Conservation (phyloP, 2,113 vertebrate genomes). For the Spizaetus ornatus region DNA sequence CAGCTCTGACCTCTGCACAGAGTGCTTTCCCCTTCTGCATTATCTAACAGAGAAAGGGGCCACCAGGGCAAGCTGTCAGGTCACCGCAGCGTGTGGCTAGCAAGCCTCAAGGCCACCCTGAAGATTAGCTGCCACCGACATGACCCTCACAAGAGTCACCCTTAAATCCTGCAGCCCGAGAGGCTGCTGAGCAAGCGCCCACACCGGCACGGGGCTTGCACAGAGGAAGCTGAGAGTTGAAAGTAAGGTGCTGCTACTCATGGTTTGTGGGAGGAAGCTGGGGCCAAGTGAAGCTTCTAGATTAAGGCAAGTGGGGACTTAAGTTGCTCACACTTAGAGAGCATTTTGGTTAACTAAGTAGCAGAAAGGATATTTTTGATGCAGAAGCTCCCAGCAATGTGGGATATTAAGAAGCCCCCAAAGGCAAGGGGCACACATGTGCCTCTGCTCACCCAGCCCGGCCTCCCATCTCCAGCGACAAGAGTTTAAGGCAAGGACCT, state of each 20-base stretch:
- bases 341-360: neutral
- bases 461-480: neutral
- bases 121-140: fast-evolving
- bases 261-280: neutral
- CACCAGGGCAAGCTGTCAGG: neutral
- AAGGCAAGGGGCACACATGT: fast-evolving
- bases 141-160: neutral
- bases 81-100: fast-evolving
- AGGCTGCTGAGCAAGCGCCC: neutral
- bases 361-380: neutral
- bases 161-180: neutral
- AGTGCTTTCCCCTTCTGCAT: neutral
- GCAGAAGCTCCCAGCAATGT: neutral
- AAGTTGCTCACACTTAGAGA: too few relatives aligned
- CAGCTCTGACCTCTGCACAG: neutral
- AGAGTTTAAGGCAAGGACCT: neutral
- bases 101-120: neutral
- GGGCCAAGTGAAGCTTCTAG: neutral
- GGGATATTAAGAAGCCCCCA: too few relatives aligned
- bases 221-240: too few relatives aligned
- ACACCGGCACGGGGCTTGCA: fast-evolving
- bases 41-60: neutral
- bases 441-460: neutral
- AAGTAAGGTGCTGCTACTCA: neutral
- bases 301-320: too few relatives aligned